Evolutionary conservation across 2,888 invertebrate genomes (phyloP), one percentile per base, ranked within the genome.

Genomic region (Xestia ashworthii): DNA sequence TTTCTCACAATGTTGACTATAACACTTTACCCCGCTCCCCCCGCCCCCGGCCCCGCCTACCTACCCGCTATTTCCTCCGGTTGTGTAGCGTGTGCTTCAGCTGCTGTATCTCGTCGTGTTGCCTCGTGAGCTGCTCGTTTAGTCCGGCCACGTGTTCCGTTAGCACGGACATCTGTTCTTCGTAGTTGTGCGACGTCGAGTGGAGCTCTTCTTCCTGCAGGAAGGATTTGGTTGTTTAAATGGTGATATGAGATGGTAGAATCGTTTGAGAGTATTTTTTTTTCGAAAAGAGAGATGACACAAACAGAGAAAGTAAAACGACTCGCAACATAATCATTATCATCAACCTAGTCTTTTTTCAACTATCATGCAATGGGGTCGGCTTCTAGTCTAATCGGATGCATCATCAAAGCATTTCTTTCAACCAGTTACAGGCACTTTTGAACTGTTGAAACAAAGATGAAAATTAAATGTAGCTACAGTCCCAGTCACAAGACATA

Each of bases 101-200:
- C 83, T 97, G 97, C 88, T 98, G 98, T 87, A 98, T 98, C 92
- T 98, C 97, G 94, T 99, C 98, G 92, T 98, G 98, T 91, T 98
- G 98, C 74, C 95, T 95, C 41, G 99, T 98, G 70, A 99, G 97
- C 95, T 98, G 99, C 88, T 99, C 99, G 95, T 97, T 99, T 97
- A 97, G 95, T 67, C 95, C 97, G 55, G 97, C 97, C 78, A 97
- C 97, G 94, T 97, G 97, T 86, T 97, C 97, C 9, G 97, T 97
- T 55, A 97, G 93, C 64, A 97, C 97, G 1, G 96, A 97, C 93
- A 97, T 97, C 93, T 97, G 97, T 82, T 97, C 96, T 89, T 97
- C 97, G 91, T 98, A 98, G 93, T 98, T 98, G 85, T 96, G 95
- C 0, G 97, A 97, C 25, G 97, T 97, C 3, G 97, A 96, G 68